These are phyloP conservation scores for Peribatodes rhomboidaria DNA, from an alignment of 2,888 invertebrate species.

Conservation along the genomic window DNA sequence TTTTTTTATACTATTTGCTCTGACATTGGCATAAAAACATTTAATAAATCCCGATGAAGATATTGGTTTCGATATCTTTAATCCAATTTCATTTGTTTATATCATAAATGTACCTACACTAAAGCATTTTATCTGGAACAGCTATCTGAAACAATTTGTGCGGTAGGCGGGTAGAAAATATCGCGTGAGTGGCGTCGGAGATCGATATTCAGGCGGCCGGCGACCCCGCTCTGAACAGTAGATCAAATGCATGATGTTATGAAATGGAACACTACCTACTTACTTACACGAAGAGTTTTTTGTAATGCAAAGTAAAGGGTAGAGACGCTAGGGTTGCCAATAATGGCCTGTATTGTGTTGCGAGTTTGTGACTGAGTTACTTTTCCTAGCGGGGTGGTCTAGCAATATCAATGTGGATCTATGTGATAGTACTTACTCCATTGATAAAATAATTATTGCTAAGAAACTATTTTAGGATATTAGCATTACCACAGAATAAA, in stretches of 20 bases:
- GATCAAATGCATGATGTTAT: constrained; percentile 45
- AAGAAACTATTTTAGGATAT: background rate
- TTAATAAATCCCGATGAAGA: background rate
- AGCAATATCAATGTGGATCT: background rate
- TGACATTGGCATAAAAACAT: too few relatives aligned
- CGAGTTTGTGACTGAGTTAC: background rate
- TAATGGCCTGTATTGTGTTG: too few relatives aligned
- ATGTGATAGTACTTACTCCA: background rate
- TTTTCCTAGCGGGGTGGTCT: background rate
- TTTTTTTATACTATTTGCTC: too few relatives aligned
- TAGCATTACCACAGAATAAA: background rate
- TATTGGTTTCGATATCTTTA: background rate
- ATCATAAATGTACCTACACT: constrained; percentile 14
- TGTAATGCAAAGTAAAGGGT: background rate
- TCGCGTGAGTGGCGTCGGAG: constrained; percentile 67
- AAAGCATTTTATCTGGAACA: constrained; percentile 48
- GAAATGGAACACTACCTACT: constrained; percentile 21
- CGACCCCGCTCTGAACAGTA: constrained; percentile 60
- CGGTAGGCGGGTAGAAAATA: constrained; percentile 54
- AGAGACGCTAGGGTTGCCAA: background rate
- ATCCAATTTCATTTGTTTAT: constrained; percentile 9
- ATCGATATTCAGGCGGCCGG: constrained; percentile 70
- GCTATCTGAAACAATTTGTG: constrained; percentile 57
- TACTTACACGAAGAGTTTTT: background rate
- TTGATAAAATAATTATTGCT: background rate